phyloP scores from a whole-genome alignment of 2,888 invertebrate species.

The Agrochola lychnidis region DNA sequence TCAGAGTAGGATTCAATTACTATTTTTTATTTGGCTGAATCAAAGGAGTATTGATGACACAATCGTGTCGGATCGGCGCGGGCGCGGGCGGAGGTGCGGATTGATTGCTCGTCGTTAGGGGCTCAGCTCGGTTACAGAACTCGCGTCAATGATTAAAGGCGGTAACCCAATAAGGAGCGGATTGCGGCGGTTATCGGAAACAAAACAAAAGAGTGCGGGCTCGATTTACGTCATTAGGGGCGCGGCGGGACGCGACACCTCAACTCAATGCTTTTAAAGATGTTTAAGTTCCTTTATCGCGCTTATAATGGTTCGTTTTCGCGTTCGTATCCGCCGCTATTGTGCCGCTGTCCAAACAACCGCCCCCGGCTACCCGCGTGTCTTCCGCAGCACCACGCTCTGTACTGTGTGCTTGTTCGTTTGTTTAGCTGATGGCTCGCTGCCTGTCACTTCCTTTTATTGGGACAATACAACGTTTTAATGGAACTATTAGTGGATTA shows the following conservation, averaged over 20 bases:
- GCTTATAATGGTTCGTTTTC: constrained; percentile 77
- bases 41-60: constrained; percentile 87
- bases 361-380: constrained; percentile 50
- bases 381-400: constrained; percentile 74
- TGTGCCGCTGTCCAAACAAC: constrained; percentile 83
- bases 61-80: constrained; percentile 59
- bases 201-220: constrained; percentile 84
- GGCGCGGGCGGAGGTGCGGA: constrained; percentile 63
- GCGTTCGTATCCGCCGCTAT: constrained; percentile 80
- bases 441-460: constrained; percentile 70
- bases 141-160: constrained; percentile 86
- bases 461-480: constrained; percentile 71
- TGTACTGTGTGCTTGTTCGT: constrained; percentile 38
- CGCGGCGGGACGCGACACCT: constrained; percentile 69
- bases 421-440: constrained; percentile 68
- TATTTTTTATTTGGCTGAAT: constrained; percentile 79
- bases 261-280: constrained; percentile 76
- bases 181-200: constrained; percentile 79
- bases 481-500: constrained; percentile 65
- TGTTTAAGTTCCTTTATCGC: constrained; percentile 71
- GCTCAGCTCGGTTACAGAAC: constrained; percentile 72
- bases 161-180: constrained; percentile 87
- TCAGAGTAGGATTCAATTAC: constrained; percentile 77
- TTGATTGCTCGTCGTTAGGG: constrained; percentile 81
- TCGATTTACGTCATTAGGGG: constrained; percentile 87